Percentiles rank a stretch among this genome's conserved stretches.
These are phyloP conservation scores for Lasioglossum albipes DNA, from an alignment of 1,140 invertebrate species.

Conservation along the genomic window DNA sequence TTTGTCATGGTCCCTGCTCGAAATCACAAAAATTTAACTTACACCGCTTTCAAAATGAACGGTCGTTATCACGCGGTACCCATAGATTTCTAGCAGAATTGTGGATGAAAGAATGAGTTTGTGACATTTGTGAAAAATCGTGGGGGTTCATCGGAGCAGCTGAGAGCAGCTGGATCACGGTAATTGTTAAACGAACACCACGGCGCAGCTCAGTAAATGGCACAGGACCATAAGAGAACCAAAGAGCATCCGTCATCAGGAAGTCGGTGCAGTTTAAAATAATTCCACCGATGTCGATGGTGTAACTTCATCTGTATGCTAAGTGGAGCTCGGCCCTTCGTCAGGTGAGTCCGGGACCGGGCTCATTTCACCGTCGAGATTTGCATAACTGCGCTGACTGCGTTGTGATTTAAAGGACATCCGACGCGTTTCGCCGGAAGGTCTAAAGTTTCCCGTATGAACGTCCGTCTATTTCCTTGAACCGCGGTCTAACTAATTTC, in stretches of 20 bases:
- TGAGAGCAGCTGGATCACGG: neutral
- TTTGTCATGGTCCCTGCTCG: too few relatives aligned
- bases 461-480: neutral
- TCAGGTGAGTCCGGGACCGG: neutral
- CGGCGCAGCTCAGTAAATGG: too few relatives aligned
- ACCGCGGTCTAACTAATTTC: constrained; percentile 25
- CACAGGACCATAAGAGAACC: neutral
- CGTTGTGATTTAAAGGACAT: constrained; percentile 58
- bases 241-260: neutral
- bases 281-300: neutral
- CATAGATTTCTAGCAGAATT: too few relatives aligned
- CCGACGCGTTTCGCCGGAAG: constrained; percentile 49
- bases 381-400: constrained; percentile 64
- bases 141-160: neutral
- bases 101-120: too few relatives aligned
- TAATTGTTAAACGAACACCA: too few relatives aligned
- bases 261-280: neutral
- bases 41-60: too few relatives aligned
- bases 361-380: constrained; percentile 6
- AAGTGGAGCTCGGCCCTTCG: neutral
- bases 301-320: constrained; percentile 2
- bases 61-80: too few relatives aligned
- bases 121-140: too few relatives aligned
- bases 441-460: constrained; percentile 46
- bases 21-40: too few relatives aligned